These are phyloP conservation scores for Nicator chloris DNA, from an alignment of 2,113 vertebrate species.

Conservation along the genomic window DNA sequence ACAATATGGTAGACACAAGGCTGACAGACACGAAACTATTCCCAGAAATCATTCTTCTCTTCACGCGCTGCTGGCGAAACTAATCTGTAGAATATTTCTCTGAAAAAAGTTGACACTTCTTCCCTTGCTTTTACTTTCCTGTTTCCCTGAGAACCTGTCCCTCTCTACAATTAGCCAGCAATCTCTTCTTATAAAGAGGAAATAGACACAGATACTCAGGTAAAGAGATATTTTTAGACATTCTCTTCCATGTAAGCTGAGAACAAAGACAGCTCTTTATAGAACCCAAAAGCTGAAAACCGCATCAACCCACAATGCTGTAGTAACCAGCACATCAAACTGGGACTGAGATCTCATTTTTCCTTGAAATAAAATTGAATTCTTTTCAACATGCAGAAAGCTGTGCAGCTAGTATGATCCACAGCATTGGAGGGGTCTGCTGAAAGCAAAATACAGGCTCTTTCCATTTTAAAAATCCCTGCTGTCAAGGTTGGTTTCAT, in stretches of 20 bases:
- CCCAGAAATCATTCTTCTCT: conserved; percentile 35
- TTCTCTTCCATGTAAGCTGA: conserved; percentile 7
- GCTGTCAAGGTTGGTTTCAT: neutral
- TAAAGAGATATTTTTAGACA: conserved; percentile 62
- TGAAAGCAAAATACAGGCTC: neutral
- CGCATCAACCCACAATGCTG: neutral
- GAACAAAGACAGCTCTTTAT: conserved; percentile 53
- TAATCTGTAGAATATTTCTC: neutral
- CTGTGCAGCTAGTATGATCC: conserved; percentile 37
- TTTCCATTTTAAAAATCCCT: neutral
- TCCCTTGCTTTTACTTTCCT: conserved; percentile 5
- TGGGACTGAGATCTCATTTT: conserved; percentile 36
- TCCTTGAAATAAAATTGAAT: conserved; percentile 58
- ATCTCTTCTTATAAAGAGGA: conserved; percentile 20
- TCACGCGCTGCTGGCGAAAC: conserved; percentile 19
- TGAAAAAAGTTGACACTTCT: conserved; percentile 1
- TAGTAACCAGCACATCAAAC: neutral
- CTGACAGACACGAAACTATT: conserved; percentile 26
- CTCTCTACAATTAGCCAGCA: conserved; percentile 29
- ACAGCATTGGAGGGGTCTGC: conserved; percentile 2
- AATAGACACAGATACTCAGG: conserved; percentile 50
- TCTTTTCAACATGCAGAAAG: conserved; percentile 53
- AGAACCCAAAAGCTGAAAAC: conserved; percentile 17
- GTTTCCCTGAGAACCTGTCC: conserved; percentile 12
- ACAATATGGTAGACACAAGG: conserved; percentile 30